Evolutionary conservation across 2,113 vertebrate genomes (phyloP).

Genomic region (Oryzias melastigma): DNA sequence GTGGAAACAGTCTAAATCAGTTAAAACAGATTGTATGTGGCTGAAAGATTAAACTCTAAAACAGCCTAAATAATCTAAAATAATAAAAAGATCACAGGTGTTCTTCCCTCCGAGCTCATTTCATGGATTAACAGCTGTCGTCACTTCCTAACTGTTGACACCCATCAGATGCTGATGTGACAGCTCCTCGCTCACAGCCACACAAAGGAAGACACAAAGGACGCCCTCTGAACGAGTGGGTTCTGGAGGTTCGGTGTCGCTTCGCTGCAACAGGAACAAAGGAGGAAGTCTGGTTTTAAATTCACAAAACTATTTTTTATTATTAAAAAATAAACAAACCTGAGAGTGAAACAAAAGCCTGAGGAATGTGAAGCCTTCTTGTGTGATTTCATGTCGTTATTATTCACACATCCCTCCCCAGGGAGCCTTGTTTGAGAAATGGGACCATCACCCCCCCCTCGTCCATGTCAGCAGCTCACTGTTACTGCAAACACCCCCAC

Average conservation of each 20-base stretch:
- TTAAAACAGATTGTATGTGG: no score
- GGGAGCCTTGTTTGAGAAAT: constrained; percentile 62
- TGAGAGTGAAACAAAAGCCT: constrained; percentile 30
- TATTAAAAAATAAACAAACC: neutral
- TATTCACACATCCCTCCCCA: constrained; percentile 66
- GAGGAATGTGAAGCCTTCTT: constrained; percentile 27
- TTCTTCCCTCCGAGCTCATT: constrained; percentile 57
- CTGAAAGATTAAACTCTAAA: no score
- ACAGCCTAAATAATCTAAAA: no score
- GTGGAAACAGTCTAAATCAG: no score
- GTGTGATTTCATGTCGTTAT: constrained; percentile 62
- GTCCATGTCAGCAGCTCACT: constrained; percentile 41
- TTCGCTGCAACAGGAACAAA: constrained; percentile 21
- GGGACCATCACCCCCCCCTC: constrained; percentile 45
- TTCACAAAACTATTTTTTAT: neutral
- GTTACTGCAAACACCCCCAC: constrained; percentile 35
- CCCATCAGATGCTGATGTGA: constrained; percentile 37
- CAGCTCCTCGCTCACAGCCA: constrained; percentile 37
- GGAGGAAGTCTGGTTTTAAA: constrained; percentile 1
- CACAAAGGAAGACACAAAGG: neutral
- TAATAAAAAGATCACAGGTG: constrained; percentile 75
- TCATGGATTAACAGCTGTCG: constrained; percentile 64
- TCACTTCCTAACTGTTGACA: constrained; percentile 25
- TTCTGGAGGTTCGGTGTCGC: neutral
- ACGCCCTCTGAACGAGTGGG: neutral